Base-by-base conservation (phyloP, 2,113 vertebrate genomes). In the Pelecanus crispus region DNA sequence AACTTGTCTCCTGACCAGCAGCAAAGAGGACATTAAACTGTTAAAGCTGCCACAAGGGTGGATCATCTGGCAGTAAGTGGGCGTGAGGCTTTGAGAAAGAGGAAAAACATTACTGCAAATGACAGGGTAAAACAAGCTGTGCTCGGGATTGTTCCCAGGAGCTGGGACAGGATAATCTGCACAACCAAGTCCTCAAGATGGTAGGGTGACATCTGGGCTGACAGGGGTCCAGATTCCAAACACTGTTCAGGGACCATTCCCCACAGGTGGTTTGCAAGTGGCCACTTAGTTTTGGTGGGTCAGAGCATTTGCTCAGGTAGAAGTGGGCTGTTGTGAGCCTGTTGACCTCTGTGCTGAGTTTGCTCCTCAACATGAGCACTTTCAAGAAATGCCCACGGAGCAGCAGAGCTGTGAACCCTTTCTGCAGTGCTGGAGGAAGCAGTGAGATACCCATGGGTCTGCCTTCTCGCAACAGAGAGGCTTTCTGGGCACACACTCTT, bases 101-200 rank as follows among this genome's bases (percentile, higher is more conserved):
- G 26, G 24, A 29, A 29, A 61, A 52, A 11, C 2, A 6, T 38
- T 29, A 38, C 40, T 56, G 53, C 17, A 55, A 22, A 25, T 36
- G 38, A 38, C 0, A 1, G 11, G 11, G 9, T 56, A 19, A 83
- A 86, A 26, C 2, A 50, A 90, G 20, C 15, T 18, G 2, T 38
- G 9, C 31, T 21, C 4, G 1, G 10, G 24, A 70, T 5, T 10
- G 21, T 81, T 77, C 28, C 36, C 36, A 38, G n/a, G 40, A 2
- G 5, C 13, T 65, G 42, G 45, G 32, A 21, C 34, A 24, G 19
- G 19, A 47, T 45, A 6, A 22, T 12, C 7, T 1, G 1, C 25
- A 2, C 2, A 4, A 31, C 1, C 2, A 71, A 32, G 29, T 17
- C 31, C 32, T 38, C 20, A 5, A 2, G 10, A 1, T 25, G 42